A percentile compares a stretch with the other conserved stretches of the same genome.
phyloP scores from a whole-genome alignment of 2,888 invertebrate species.

The Lepidocyrtinus sp. region DNA sequence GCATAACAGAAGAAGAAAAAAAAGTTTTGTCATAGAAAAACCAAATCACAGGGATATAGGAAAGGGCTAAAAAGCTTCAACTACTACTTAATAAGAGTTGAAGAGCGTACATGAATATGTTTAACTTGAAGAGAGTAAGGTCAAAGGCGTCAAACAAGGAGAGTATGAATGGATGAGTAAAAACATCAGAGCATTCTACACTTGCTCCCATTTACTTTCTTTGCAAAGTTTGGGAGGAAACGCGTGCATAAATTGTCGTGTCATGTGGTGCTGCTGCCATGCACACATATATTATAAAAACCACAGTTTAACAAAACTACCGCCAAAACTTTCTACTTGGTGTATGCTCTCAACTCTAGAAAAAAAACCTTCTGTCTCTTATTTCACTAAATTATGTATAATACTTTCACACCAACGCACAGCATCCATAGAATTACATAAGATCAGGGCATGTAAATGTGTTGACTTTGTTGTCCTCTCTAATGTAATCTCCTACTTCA shows the following conservation, averaged over 20 bases:
- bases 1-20: too few relatives aligned
- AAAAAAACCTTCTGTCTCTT: too few relatives aligned
- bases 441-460: too few relatives aligned
- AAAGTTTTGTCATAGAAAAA: too few relatives aligned
- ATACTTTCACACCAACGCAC: not conserved
- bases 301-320: not conserved
- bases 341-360: not conserved
- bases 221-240: slow-evolving; percentile 21
- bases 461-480: too few relatives aligned
- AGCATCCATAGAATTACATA: too few relatives aligned
- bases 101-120: not conserved
- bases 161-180: not conserved
- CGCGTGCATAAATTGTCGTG: slow-evolving; percentile 44
- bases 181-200: not conserved
- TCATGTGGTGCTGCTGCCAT: slow-evolving; percentile 1
- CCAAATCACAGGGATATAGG: too few relatives aligned
- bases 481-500: too few relatives aligned
- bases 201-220: not conserved
- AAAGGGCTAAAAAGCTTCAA: too few relatives aligned
- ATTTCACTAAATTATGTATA: not conserved
- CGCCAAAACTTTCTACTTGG: not conserved
- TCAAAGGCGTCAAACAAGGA: not conserved
- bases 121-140: not conserved
- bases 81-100: not conserved
- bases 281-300: slow-evolving; percentile 3